These are phyloP conservation scores for Serilophus lunatus DNA, from an alignment of 2,113 vertebrate species.

Conservation along the genomic window DNA sequence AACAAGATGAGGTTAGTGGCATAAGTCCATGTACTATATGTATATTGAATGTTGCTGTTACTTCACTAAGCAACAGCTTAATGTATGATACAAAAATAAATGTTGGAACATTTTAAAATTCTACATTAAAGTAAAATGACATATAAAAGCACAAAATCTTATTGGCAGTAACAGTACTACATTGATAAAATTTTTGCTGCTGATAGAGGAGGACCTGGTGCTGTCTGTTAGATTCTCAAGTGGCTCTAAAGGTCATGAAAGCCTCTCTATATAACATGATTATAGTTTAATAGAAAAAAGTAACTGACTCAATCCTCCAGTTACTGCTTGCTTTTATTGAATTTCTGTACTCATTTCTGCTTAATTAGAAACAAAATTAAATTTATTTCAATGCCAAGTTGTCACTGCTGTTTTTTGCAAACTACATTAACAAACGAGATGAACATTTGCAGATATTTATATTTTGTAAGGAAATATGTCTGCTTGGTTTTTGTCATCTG, in stretches of 20 bases:
- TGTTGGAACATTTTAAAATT: neutral
- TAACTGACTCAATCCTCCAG: neutral
- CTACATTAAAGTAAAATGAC: neutral
- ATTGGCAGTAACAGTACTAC: neutral
- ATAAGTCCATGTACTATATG: constrained; percentile 25
- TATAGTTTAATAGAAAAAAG: neutral
- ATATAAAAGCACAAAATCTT: neutral
- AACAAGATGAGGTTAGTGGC: constrained; percentile 41
- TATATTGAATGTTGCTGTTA: neutral
- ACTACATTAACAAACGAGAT: neutral
- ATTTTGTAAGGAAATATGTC: neutral
- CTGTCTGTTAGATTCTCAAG: constrained; percentile 18
- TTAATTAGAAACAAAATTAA: constrained; percentile 26
- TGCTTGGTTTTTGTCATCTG: neutral
- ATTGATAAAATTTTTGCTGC: constrained; percentile 24
- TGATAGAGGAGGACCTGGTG: neutral
- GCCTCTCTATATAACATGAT: neutral
- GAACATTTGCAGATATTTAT: neutral
- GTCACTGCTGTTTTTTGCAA: neutral
- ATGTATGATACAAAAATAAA: constrained; percentile 9
- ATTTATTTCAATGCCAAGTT: constrained; percentile 13
- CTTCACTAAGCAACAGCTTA: constrained; percentile 39
- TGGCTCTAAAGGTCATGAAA: constrained; percentile 29
- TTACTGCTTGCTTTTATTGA: constrained; percentile 15
- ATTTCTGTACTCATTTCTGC: constrained; percentile 6